phyloP scores from a whole-genome alignment of 2,797 vertebrate genomes.

The Leuciscus waleckii region DNA sequence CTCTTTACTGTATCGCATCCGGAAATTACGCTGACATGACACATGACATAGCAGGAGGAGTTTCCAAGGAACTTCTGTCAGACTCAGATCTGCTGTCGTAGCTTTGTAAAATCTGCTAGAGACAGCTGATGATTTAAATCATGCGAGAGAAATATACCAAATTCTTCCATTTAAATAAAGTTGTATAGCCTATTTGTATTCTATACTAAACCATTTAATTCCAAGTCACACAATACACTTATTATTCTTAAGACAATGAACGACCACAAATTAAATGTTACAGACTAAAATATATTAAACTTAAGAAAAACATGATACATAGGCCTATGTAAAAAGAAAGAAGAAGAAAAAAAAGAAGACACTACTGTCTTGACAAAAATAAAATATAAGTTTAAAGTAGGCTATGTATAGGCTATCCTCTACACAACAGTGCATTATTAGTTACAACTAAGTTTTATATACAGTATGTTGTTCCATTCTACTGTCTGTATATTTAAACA shows the following conservation, averaged over 20 bases:
- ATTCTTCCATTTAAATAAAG: neutral
- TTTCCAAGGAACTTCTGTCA: constrained; percentile 31
- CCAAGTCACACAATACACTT: neutral
- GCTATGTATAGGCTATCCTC: too few relatives aligned
- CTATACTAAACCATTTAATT: neutral
- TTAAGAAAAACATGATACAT: neutral
- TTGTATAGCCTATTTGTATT: neutral
- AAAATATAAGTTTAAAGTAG: neutral
- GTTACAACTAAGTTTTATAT: too few relatives aligned
- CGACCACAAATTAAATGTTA: neutral
- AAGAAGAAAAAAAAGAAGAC: too few relatives aligned
- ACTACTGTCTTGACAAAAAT: neutral
- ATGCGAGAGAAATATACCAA: neutral
- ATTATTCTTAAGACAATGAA: neutral
- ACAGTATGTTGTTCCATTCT: too few relatives aligned
- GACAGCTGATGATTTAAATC: constrained; percentile 1
- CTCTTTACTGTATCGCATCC: constrained; percentile 68
- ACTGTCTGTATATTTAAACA: too few relatives aligned
- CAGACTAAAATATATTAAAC: neutral
- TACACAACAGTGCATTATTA: too few relatives aligned
- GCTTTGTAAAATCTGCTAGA: constrained; percentile 6
- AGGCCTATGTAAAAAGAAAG: too few relatives aligned
- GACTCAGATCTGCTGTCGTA: neutral
- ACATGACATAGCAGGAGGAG: constrained; percentile 66
- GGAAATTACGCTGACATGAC: constrained; percentile 75